Conservation (phyloP, 2,113 vertebrate genomes). For the Butorides virescens region DNA sequence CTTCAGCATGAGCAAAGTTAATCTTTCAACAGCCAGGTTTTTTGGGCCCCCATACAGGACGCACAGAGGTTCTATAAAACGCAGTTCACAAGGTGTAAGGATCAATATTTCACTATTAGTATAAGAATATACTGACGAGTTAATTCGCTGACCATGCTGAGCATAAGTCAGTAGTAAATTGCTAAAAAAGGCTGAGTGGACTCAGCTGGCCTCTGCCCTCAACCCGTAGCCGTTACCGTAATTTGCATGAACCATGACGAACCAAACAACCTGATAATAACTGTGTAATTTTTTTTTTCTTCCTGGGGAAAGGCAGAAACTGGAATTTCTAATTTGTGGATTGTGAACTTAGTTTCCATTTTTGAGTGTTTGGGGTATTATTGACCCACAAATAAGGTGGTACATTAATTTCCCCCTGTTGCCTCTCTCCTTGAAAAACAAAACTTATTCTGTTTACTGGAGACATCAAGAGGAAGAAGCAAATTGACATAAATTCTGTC, state of each 20-base stretch:
- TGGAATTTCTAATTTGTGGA: background rate
- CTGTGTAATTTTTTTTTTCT: background rate
- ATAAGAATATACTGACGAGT: background rate
- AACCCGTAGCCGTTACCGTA: background rate
- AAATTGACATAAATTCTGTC: background rate
- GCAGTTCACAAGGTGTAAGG: background rate
- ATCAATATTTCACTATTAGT: background rate
- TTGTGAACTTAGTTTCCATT: background rate
- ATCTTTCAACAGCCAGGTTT: background rate
- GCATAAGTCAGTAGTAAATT: background rate
- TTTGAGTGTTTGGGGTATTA: background rate
- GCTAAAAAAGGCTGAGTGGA: background rate
- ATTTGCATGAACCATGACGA: background rate
- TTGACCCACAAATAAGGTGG: background rate
- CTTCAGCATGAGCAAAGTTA: background rate
- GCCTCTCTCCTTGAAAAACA: background rate
- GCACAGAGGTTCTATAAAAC: background rate
- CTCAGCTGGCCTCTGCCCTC: background rate
- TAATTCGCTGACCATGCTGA: background rate
- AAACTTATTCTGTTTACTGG: background rate
- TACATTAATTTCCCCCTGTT: background rate
- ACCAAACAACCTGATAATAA: background rate
- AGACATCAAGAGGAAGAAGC: background rate
- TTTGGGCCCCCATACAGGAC: background rate
- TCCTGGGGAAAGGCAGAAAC: background rate